A percentile compares a stretch with the other conserved stretches of the same genome.
Conservation (phyloP, 2,113 vertebrate species). For the Oxyura jamaicensis region DNA sequence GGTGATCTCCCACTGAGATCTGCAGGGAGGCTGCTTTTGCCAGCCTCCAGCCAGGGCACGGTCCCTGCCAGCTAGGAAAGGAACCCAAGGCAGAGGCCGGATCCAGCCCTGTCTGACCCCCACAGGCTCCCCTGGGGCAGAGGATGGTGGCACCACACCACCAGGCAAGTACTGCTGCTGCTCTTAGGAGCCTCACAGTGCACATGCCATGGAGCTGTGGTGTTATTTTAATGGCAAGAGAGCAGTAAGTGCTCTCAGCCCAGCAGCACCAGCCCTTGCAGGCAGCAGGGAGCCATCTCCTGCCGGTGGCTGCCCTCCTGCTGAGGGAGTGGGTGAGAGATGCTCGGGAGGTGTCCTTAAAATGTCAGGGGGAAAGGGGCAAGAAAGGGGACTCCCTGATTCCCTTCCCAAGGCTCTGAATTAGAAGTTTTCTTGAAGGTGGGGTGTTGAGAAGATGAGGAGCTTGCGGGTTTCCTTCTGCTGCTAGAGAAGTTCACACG, state of each 20-base stretch:
- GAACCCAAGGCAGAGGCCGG: rapidly evolving
- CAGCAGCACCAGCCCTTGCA: not conserved
- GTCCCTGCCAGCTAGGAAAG: not conserved
- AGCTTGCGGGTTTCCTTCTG: not conserved
- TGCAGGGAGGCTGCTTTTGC: not conserved
- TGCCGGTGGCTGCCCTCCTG: not conserved
- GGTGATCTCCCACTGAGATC: not conserved
- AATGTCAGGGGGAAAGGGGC: not conserved
- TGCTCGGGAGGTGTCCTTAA: not conserved
- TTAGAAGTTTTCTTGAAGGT: constrained; percentile 54
- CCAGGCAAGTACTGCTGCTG: not conserved
- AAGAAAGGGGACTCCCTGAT: not conserved
- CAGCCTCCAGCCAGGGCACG: not conserved
- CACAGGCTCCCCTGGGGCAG: not conserved
- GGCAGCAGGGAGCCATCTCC: not conserved
- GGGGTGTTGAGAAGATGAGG: not conserved
- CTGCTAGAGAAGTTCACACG: not conserved
- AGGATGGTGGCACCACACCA: not conserved
- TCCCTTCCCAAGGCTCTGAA: not conserved
- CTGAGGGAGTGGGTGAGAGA: not conserved
- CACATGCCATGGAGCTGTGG: not conserved
- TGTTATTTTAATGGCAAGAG: not conserved
- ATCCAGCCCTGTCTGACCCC: not conserved
- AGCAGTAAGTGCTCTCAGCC: not conserved
- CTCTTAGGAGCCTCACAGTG: not conserved